These are phyloP conservation scores for Psettodes erumei DNA, from an alignment of 2,113 vertebrate genomes.

Conservation along the genomic window DNA sequence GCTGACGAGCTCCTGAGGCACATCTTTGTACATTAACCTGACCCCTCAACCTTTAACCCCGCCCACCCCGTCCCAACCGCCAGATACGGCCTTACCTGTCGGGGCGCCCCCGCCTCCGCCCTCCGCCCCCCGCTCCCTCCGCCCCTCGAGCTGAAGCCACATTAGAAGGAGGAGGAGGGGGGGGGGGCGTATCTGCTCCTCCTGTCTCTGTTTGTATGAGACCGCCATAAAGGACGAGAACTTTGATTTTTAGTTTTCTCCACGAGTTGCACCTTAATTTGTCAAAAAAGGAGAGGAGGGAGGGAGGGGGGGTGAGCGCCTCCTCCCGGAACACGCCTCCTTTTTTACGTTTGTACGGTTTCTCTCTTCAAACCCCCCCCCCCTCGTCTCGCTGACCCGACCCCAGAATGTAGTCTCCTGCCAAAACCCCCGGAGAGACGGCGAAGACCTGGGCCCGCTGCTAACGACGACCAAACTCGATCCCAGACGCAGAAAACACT, in stretches of 20 bases:
- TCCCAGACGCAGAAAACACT: conserved; percentile 36
- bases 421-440: conserved; percentile 55
- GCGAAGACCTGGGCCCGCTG: conserved; percentile 63
- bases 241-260: conserved; percentile 57
- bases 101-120: conserved; percentile 45
- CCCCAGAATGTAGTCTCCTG: conserved; percentile 78
- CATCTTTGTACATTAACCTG: conserved; percentile 95
- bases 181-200: conserved; percentile 12
- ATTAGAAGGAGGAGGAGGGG: conserved; percentile 54
- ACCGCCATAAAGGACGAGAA: conserved; percentile 64
- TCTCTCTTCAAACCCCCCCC: conserved; percentile 30
- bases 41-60: conserved; percentile 11
- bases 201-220: conserved; percentile 71
- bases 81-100: conserved; percentile 67
- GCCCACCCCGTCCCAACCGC: conserved; percentile 58
- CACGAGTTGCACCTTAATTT: conserved; percentile 84
- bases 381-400: conserved; percentile 62
- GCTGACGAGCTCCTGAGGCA: conserved; percentile 96
- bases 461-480: conserved; percentile 60
- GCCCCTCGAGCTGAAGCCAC: conserved; percentile 39
- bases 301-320: conserved; percentile 58
- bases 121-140: conserved; percentile 47
- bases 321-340: conserved; percentile 44
- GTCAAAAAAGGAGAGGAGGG: conserved; percentile 13
- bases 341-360: conserved; percentile 68